A percentile compares a stretch with the other conserved stretches of the same genome.
phyloP scores from a whole-genome alignment of 2,797 vertebrate genomes.

The Babyrousa celebensis region DNA sequence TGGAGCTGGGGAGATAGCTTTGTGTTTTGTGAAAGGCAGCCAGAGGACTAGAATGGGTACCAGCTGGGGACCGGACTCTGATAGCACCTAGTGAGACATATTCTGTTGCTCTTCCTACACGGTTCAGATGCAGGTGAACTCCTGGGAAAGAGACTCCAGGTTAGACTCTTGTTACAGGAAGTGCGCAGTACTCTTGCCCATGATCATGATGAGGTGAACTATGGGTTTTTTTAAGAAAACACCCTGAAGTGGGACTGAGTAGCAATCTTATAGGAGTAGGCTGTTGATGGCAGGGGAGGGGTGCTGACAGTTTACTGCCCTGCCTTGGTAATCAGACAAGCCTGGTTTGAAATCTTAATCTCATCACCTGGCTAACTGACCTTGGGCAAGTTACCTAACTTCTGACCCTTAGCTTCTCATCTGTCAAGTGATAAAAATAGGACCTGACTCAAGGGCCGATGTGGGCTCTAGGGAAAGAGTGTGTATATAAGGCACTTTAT shows the following conservation, averaged over 20 bases:
- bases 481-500: neutral
- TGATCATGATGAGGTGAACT: neutral
- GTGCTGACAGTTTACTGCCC: no score
- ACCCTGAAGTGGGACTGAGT: neutral
- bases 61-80: neutral
- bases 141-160: neutral
- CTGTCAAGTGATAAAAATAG: neutral
- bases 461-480: neutral
- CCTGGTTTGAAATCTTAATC: neutral
- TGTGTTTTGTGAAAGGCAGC: neutral
- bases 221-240: neutral
- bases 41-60: neutral
- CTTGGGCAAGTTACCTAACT: neutral
- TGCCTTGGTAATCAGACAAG: neutral
- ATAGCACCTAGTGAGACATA: neutral
- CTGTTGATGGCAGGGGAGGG: neutral
- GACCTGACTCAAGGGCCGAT: neutral
- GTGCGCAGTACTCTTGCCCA: neutral
- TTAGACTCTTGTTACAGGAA: neutral
- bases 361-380: neutral
- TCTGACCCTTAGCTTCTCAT: neutral
- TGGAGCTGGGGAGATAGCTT: rapidly evolving
- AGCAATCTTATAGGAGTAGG: neutral
- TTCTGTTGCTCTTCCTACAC: neutral
- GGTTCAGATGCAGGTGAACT: neutral